phyloP scores from a whole-genome alignment of 2,113 vertebrate species.

The Holacanthus passer region DNA sequence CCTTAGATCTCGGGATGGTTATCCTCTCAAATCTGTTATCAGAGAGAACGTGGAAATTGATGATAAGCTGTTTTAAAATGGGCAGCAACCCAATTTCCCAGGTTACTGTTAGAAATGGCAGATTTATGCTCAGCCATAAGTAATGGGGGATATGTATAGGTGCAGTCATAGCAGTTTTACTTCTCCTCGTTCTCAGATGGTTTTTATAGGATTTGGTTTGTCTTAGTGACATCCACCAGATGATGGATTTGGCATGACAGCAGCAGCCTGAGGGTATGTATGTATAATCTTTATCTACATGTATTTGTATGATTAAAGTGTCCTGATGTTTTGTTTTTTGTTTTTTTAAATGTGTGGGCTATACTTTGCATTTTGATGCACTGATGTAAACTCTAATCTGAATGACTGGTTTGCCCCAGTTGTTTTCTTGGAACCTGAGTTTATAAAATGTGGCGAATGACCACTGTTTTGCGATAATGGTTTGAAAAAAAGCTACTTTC shows the following conservation, averaged over 20 bases:
- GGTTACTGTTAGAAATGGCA: constrained; percentile 8
- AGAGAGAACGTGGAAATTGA: neutral
- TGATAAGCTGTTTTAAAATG: constrained; percentile 3
- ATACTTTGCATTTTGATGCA: constrained; percentile 37
- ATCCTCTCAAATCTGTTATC: neutral
- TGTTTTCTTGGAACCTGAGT: neutral
- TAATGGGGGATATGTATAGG: neutral
- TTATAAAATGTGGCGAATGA: neutral
- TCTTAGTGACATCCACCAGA: constrained; percentile 22
- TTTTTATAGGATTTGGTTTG: constrained; percentile 27
- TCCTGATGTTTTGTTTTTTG: constrained; percentile 8
- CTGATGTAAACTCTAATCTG: constrained; percentile 18
- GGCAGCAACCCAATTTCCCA: neutral
- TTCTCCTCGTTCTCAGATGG: neutral
- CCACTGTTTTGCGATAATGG: neutral
- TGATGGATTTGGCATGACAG: constrained; percentile 43
- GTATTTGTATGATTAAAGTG: constrained; percentile 39
- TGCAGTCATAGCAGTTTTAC: neutral
- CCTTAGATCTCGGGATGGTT: neutral
- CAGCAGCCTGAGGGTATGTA: constrained; percentile 23
- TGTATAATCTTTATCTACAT: constrained; percentile 45
- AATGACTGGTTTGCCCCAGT: neutral
- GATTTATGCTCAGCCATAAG: constrained; percentile 1
- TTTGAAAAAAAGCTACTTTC: neutral
- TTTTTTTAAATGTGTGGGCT: constrained; percentile 20